A percentile compares a stretch with the other conserved stretches of the same genome.
Evolutionary conservation across 2,113 vertebrate genomes (phyloP).

Genomic region (Alosa alosa): DNA sequence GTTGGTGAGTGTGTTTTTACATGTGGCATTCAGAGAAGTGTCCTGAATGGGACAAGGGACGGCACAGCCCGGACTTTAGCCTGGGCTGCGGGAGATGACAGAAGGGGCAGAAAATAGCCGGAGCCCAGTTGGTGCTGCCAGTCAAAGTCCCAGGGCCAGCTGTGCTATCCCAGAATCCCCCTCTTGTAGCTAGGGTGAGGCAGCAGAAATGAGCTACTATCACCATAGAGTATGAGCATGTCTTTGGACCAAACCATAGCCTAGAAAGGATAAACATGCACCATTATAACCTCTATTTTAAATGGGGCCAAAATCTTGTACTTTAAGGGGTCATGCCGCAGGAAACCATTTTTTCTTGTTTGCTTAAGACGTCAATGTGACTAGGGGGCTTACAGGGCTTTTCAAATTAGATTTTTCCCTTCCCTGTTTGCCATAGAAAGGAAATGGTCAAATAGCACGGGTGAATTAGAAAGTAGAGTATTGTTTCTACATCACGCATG

Average conservation of each 20-base stretch:
- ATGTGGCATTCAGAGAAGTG: neutral
- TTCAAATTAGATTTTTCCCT: no score
- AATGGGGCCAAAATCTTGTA: neutral
- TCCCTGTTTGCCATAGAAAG: no score
- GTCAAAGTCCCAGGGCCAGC: slow-evolving; percentile 56
- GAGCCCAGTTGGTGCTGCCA: slow-evolving; percentile 77
- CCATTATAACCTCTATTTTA: neutral
- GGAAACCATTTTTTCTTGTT: no score
- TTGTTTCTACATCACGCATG: no score
- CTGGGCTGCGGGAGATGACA: slow-evolving; percentile 68
- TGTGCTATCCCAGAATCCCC: neutral
- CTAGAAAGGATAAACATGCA: neutral
- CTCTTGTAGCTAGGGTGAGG: slow-evolving; percentile 1
- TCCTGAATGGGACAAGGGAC: neutral
- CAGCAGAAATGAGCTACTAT: neutral
- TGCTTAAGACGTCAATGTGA: no score
- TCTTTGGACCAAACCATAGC: neutral
- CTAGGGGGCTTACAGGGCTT: no score
- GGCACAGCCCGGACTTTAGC: neutral
- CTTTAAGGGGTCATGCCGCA: no score
- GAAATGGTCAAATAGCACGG: no score
- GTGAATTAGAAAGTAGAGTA: no score
- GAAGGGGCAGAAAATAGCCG: slow-evolving; percentile 81
- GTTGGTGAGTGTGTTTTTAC: neutral
- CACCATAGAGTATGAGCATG: neutral